Conservation (phyloP, 1,140 invertebrate genomes). For the Drosophila carrolli region DNA sequence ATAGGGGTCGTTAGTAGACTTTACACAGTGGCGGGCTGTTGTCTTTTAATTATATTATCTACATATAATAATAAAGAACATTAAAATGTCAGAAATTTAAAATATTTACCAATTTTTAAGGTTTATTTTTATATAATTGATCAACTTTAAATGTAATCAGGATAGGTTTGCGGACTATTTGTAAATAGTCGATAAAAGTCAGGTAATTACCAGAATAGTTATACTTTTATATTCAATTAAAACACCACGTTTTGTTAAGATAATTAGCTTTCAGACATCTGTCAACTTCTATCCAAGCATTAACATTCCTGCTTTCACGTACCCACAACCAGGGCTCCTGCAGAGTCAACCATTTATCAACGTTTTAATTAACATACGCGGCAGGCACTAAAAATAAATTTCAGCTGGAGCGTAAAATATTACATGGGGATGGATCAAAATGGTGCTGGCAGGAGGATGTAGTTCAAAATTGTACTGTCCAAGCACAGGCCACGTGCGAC, state of each 20-base stretch:
- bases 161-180: no score
- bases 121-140: no score
- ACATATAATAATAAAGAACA: no score
- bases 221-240: constrained; percentile 9
- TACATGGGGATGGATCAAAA: constrained; percentile 11
- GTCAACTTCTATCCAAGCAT: not conserved
- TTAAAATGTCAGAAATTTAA: no score
- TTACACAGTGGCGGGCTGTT: no score
- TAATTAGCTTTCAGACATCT: constrained; percentile 14
- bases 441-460: not conserved
- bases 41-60: no score
- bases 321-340: constrained; percentile 7
- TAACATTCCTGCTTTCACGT: not conserved
- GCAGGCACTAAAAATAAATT: constrained; percentile 40
- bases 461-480: constrained; percentile 5
- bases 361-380: constrained; percentile 70
- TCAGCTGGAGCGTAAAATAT: constrained; percentile 29
- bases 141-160: no score
- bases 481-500: constrained; percentile 42
- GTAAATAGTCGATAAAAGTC: no score
- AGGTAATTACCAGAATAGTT: not conserved
- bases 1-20: no score
- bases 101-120: no score
- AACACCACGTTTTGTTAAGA: not conserved
- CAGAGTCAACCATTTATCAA: constrained; percentile 65